Conservation (phyloP, 2,888 invertebrate genomes). For the Tipula helvola region DNA sequence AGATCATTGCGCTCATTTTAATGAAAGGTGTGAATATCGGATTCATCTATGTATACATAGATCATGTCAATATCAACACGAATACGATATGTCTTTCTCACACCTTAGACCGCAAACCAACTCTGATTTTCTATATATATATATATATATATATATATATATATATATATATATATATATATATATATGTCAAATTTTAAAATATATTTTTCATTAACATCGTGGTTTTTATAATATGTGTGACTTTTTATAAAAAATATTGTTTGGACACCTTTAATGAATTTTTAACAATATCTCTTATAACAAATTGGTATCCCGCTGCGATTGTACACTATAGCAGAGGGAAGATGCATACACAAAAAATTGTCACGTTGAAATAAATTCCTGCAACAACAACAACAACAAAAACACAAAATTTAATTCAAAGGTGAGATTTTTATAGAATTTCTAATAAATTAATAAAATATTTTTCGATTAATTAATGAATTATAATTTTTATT, state of each 20-base stretch:
- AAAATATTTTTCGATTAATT: neutral
- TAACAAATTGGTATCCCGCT: neutral
- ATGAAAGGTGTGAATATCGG: too few species aligned
- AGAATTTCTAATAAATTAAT: conserved; percentile 4
- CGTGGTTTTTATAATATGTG: neutral
- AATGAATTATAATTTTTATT: neutral
- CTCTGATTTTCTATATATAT: neutral
- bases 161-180: too few species aligned
- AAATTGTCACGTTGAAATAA: neutral
- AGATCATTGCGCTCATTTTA: too few species aligned
- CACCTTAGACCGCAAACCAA: neutral
- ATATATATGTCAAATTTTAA: neutral
- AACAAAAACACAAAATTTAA: neutral
- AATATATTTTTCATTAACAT: neutral
- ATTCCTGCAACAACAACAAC: neutral
- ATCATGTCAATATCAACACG: too few species aligned
- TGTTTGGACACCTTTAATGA: neutral
- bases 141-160: too few species aligned
- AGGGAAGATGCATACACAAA: neutral
- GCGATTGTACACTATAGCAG: neutral
- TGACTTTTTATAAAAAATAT: neutral
- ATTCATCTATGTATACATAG: too few species aligned
- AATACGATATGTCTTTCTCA: neutral
- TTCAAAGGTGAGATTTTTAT: conserved; percentile 4
- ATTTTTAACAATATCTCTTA: conserved; percentile 4